Percentiles rank a stretch among this genome's conserved stretches.
phyloP scores from a whole-genome alignment of 2,113 vertebrate genomes.

The Nycticryphes semicollaris region DNA sequence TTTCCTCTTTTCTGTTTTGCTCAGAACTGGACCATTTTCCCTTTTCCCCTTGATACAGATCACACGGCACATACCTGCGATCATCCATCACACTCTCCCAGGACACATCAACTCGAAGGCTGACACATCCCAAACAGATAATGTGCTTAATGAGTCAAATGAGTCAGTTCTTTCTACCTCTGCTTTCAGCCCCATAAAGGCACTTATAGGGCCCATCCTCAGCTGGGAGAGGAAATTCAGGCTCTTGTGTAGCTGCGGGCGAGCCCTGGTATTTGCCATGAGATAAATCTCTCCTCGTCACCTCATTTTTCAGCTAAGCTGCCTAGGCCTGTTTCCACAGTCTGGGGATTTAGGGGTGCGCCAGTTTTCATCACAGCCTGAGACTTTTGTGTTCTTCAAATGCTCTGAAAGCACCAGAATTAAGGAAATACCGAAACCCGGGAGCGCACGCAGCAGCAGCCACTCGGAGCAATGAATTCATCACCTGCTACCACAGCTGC shows the following conservation, averaged over 20 bases:
- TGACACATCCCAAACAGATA: neutral
- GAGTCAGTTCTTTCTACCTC: neutral
- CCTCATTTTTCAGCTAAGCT: conserved; percentile 54
- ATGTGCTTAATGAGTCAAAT: neutral
- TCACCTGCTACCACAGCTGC: conserved; percentile 62
- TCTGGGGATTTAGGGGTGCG: neutral
- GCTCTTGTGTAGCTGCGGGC: neutral
- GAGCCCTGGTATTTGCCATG: neutral
- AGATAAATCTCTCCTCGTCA: conserved; percentile 41
- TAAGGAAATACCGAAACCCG: conserved; percentile 3
- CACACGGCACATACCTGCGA: neutral
- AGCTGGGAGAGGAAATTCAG: neutral
- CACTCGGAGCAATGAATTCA: conserved; percentile 22
- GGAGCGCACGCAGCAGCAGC: neutral
- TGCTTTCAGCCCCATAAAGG: neutral
- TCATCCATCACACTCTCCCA: neutral
- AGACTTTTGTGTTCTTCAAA: conserved; percentile 40
- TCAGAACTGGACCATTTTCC: neutral
- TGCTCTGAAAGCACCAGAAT: conserved; percentile 38
- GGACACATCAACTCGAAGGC: neutral
- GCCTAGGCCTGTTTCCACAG: neutral
- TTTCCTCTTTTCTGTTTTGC: neutral
- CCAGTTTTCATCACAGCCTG: conserved; percentile 33
- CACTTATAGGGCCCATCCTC: neutral
- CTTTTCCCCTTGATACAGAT: neutral